These are phyloP conservation scores for Paralinhomoeus sp. DNA, from an alignment of 2,888 invertebrate species.

Conservation along the genomic window DNA sequence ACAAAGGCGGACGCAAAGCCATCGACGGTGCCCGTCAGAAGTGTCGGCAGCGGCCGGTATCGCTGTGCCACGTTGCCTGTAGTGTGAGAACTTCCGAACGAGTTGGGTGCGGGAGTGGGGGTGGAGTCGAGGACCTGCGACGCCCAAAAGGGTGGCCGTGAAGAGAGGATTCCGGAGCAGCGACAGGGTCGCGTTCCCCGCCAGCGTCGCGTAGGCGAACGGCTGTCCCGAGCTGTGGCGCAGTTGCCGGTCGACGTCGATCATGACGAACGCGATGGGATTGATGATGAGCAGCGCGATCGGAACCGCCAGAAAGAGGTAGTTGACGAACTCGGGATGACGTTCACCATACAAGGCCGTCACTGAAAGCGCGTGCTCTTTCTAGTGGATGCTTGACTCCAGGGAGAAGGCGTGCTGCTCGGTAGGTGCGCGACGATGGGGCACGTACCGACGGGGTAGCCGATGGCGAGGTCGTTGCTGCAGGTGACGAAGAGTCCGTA, in stretches of 20 bases:
- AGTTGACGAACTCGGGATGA: conserved; percentile 69
- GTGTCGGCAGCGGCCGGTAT: conserved; percentile 5
- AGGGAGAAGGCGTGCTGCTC: no score
- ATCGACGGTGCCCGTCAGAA: conserved; percentile 7
- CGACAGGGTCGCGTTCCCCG: no score
- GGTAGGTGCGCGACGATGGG: no score
- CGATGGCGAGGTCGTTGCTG: conserved; percentile 89
- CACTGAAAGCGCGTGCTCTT: conserved; percentile 36
- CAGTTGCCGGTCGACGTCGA: conserved; percentile 59
- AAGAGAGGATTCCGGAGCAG: conserved; percentile 67
- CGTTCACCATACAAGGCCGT: conserved; percentile 56
- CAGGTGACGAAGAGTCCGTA: conserved; percentile 85
- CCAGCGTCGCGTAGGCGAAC: no score
- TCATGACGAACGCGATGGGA: conserved; percentile 63
- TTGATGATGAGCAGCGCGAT: conserved; percentile 74
- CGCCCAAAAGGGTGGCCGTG: conserved; percentile 72
- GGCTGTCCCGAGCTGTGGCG: no score
- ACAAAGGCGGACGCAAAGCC: conserved; percentile 45
- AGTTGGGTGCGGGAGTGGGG: no score
- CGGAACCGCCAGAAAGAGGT: conserved; percentile 75
- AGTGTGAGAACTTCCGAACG: conserved; percentile 28
- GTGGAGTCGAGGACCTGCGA: no score
- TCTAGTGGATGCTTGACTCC: no score
- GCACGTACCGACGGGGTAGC: conserved; percentile 66
- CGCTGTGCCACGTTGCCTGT: not conserved